Evolutionary conservation across 2,113 vertebrate species (phyloP).

Genomic region (Chaenogobius annularis): DNA sequence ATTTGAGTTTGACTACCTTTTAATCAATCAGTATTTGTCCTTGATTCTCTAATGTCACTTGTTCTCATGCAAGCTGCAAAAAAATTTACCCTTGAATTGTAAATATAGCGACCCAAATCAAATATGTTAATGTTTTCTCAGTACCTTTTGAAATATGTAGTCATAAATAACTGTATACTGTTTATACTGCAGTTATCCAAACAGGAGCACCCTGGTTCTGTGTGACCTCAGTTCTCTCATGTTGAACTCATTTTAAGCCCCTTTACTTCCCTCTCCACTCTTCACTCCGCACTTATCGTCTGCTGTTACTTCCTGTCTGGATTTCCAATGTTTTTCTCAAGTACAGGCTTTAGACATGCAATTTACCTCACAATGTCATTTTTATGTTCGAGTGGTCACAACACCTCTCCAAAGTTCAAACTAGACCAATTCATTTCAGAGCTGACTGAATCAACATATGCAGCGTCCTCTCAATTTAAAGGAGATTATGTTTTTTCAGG

Average conservation of each 20-base stretch:
- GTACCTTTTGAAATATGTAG: neutral
- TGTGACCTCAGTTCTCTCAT: neutral
- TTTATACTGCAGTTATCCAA: neutral
- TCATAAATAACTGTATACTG: too few species aligned
- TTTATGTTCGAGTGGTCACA: neutral
- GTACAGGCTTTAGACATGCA: neutral
- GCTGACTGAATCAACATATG: too few species aligned
- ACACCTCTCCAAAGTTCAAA: neutral
- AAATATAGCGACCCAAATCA: neutral
- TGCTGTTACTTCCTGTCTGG: neutral
- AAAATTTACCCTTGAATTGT: too few species aligned
- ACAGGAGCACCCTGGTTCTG: neutral
- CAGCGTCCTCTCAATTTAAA: too few species aligned
- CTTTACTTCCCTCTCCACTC: neutral
- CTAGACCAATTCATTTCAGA: neutral
- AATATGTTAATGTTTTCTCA: neutral
- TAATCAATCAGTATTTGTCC: too few species aligned
- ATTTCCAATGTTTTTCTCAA: neutral
- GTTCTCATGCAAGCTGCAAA: too few species aligned
- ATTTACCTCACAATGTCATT: neutral
- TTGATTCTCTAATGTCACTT: too few species aligned
- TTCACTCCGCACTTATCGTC: neutral
- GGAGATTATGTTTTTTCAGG: too few species aligned
- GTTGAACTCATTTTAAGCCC: constrained; percentile 2
- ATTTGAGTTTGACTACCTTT: too few species aligned